Conservation (phyloP, 2,797 vertebrate species). For the Phataginus tricuspis region DNA sequence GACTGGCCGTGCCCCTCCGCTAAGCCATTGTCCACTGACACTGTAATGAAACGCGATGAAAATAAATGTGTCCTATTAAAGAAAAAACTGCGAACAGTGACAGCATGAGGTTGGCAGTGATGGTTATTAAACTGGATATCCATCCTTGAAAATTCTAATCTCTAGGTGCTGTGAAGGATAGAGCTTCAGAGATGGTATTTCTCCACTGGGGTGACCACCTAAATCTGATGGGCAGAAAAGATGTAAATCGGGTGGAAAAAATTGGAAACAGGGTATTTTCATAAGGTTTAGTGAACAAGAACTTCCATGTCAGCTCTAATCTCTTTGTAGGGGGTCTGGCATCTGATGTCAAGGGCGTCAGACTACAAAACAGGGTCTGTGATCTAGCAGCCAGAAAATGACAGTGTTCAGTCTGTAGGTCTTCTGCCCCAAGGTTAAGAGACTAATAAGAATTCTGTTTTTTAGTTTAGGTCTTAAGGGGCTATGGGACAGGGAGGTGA, state of each 20-base stretch:
- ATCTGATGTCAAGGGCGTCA: not conserved
- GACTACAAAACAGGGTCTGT: too few relatives aligned
- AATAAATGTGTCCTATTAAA: slow-evolving; percentile 32
- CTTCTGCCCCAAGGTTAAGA: not conserved
- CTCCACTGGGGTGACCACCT: not conserved
- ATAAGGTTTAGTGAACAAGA: not conserved
- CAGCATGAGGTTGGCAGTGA: not conserved
- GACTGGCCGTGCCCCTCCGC: not conserved
- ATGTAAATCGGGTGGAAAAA: not conserved
- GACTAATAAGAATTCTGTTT: not conserved
- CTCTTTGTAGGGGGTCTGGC: not conserved
- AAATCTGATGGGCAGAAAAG: slow-evolving; percentile 11
- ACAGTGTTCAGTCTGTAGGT: not conserved
- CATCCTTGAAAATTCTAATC: slow-evolving; percentile 32
- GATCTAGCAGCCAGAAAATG: not conserved
- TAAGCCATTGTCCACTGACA: not conserved
- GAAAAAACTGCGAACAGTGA: slow-evolving; percentile 36
- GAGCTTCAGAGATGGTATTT: not conserved
- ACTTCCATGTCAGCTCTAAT: not conserved
- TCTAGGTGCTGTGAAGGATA: not conserved
- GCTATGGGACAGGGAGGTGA: not conserved
- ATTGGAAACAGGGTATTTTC: not conserved
- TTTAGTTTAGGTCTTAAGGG: not conserved
- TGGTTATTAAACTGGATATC: not conserved
- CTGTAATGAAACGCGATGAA: not conserved